Base-by-base conservation (phyloP, 2,113 vertebrate species). In the Pyrgilauda ruficollis region DNA sequence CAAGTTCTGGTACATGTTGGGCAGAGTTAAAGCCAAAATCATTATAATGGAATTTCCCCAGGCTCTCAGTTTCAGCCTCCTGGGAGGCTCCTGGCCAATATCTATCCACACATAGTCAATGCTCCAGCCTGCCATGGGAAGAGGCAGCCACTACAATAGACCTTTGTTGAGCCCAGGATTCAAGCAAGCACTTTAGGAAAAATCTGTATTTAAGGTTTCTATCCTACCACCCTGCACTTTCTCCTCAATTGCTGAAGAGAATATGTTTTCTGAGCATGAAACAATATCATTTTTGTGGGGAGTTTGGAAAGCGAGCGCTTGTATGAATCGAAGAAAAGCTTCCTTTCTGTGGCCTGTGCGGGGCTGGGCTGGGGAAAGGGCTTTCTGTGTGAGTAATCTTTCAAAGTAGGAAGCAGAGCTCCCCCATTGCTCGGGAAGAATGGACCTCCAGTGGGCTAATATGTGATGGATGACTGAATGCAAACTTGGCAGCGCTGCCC, bases 281-380 rank as follows among this genome's bases (percentile, higher is more conserved):
- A 92, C 84, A 76, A 91, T 97, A 92, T 96, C n/a, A 97, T 96
- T 96, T 97, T 84, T 96, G 94, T 97, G 69, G 52, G 28, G 52
- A 47, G 20, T 66, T 93, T 94, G 94, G 93, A 78, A 96, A 84
- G 39, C 0, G 0, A 69, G 62, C 11, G 20, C 44, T 44, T 17
- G 19, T 41, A n/a, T 11, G 66, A 75, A 10, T 10, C 20, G 69
- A 89, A 97, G 63, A 85, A 94, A 94, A 91, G 86, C 87, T 76
- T 37, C 68, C 70, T 93, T 97, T 89, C 90, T 90, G 52, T 44
- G 31, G 73, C 72, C 86, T 64, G 64, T 22, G 43, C 2, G 5
- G 76, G 93, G 80, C 85, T 87, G 89, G 70, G 94, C 75, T 47
- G 73, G 76, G 87, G 89, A 84, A 96, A 94, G 92, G 69, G 24